Evolutionary conservation across 2,888 invertebrate species (phyloP), one percentile per base, ranked within the genome.

Genomic region (Noctua janthe): DNA sequence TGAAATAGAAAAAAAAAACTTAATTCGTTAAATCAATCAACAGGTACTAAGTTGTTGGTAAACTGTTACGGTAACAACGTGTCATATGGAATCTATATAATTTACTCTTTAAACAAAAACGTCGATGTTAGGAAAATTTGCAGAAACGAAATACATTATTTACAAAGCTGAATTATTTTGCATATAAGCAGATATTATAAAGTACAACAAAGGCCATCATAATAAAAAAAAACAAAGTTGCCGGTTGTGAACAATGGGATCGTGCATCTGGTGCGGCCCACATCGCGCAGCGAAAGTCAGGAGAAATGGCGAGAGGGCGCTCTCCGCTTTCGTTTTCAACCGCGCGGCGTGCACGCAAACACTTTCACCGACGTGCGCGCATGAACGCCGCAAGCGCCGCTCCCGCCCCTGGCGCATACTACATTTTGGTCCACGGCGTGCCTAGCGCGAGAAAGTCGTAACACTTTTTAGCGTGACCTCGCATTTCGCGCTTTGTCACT

Each of bases 231-330:
- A 91, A 90, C 90, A 89, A 90, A 91, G 86, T 92, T 87, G 90
- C 87, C 86, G 89, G 91, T 92, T 88, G 91, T 90, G 93, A 94
- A 96, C 96, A 96, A 96, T 96, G 93, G 94, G 93, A 91, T 92
- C 94, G 92, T 93, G 94, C 95, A 96, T 96, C 95, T 96, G 95
- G 94, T 92, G 94, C 94, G 97, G 93, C 96, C 96, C 93, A 96
- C 95, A 95, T 96, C 90, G 92, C 91, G 93, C 94, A 96, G 97
- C 97, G 97, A 97, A 97, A 97, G 97, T 97, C 95, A 90, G 95
- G 97, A 96, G 97, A 97, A 97, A 97, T 96, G 97, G 96, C 96
- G 96, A 96, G 96, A 96, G 96, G 96, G 96, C 96, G 94, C 96
- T 96, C 95, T 95, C 96, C 93, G 96, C 97, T 97, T 97, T 97